Evolutionary conservation across 1,140 invertebrate species (phyloP).

Genomic region (Hylaeus volcanicus): DNA sequence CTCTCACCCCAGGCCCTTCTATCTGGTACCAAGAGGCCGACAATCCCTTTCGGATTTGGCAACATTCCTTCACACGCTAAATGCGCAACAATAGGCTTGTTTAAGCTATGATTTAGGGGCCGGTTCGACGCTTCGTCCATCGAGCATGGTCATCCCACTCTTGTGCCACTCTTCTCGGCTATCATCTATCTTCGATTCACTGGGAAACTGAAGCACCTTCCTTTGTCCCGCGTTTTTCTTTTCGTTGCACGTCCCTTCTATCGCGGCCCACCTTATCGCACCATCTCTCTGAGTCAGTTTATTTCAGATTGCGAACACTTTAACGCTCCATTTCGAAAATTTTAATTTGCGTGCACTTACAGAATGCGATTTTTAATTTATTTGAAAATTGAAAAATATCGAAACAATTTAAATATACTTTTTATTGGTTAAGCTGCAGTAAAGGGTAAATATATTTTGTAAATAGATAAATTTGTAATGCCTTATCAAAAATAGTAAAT

Average conservation of each 20-base stretch:
- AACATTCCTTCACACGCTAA: constrained; percentile 78
- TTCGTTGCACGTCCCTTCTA: background rate
- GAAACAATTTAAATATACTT: background rate
- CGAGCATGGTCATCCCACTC: constrained; percentile 39
- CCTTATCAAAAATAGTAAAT: no score
- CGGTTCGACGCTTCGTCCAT: constrained; percentile 58
- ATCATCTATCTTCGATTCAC: constrained; percentile 72
- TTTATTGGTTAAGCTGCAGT: no score
- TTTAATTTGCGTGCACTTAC: no score
- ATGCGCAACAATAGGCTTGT: constrained; percentile 77
- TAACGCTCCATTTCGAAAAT: no score
- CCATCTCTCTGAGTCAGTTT: constrained; percentile 21
- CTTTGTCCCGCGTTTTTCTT: constrained; percentile 56
- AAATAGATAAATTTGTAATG: background rate
- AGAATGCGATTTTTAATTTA: no score
- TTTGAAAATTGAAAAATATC: no score
- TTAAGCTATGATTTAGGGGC: constrained; percentile 76
- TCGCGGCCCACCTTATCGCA: constrained; percentile 36
- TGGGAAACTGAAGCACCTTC: constrained; percentile 58
- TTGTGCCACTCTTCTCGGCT: constrained; percentile 46
- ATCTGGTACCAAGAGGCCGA: constrained; percentile 50
- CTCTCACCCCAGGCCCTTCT: constrained; percentile 44
- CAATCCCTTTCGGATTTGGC: constrained; percentile 72
- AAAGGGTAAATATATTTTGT: no score
- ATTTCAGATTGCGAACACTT: constrained; percentile 1